These are phyloP conservation scores for Anser cygnoides DNA, from an alignment of 2,113 vertebrate species.

Conservation along the genomic window DNA sequence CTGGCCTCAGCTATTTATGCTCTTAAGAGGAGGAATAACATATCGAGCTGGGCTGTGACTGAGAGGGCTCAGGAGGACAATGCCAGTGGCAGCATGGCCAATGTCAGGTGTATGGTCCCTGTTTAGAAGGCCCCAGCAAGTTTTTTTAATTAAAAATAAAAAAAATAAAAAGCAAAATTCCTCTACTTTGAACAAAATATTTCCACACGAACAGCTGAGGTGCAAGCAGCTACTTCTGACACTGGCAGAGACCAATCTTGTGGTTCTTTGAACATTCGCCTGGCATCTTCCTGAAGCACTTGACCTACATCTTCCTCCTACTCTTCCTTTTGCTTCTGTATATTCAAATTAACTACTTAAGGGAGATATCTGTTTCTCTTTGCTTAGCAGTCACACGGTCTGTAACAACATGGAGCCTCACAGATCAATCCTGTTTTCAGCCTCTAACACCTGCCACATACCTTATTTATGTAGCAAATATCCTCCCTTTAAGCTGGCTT, in stretches of 20 bases:
- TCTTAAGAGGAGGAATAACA: fast-evolving
- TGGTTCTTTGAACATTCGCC: neutral
- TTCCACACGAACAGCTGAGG: neutral
- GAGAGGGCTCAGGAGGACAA: fast-evolving
- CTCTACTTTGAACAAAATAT: neutral
- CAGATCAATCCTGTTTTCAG: neutral
- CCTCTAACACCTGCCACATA: neutral
- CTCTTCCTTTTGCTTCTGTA: slow-evolving; percentile 32
- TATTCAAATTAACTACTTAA: slow-evolving; percentile 6
- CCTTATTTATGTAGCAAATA: neutral
- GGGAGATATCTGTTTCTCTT: neutral
- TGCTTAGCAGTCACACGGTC: neutral
- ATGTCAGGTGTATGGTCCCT: too few relatives aligned
- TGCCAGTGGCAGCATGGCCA: neutral
- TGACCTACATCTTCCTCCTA: slow-evolving; percentile 53
- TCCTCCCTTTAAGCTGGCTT: neutral
- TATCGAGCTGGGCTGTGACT: fast-evolving
- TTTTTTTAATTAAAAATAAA: too few relatives aligned
- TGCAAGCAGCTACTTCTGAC: neutral
- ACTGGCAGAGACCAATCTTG: neutral
- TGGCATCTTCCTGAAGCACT: slow-evolving; percentile 50
- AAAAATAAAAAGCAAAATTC: neutral
- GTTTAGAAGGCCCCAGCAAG: too few relatives aligned
- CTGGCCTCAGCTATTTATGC: neutral
- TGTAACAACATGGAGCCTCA: neutral